A percentile compares a stretch with the other conserved stretches of the same genome.
These are phyloP conservation scores for Galemys pyrenaicus DNA, from an alignment of 2,113 vertebrate species.

Conservation along the genomic window DNA sequence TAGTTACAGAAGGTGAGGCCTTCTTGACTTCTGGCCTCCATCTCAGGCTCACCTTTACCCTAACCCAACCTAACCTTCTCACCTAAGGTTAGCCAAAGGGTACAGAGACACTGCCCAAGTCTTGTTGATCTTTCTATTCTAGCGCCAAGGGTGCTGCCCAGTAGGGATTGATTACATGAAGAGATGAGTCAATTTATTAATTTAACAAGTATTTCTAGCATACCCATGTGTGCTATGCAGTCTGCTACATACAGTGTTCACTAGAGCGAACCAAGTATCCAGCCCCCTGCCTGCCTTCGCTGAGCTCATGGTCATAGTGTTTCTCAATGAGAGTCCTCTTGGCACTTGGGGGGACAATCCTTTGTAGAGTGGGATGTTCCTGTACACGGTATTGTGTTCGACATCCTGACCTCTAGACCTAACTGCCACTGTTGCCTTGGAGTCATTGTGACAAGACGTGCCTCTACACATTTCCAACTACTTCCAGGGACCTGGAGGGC, in stretches of 20 bases:
- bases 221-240: not conserved
- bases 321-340: not conserved
- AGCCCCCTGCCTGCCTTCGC: not conserved
- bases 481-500: not conserved
- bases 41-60: not conserved
- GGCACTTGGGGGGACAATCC: not conserved
- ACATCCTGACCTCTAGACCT: not conserved
- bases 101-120: not conserved
- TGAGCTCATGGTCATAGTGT: not conserved
- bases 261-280: not conserved
- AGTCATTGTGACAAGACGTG: constrained; percentile 3
- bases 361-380: not conserved
- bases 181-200: not conserved
- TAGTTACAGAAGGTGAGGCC: not conserved
- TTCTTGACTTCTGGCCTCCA: not conserved
- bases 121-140: not conserved
- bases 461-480: not conserved
- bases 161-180: constrained; percentile 2
- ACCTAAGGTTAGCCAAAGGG: not conserved
- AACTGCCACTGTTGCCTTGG: not conserved
- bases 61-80: not conserved
- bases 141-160: not conserved
- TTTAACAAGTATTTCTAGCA: not conserved
- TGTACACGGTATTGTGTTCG: not conserved
- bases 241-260: not conserved